These are phyloP conservation scores for Scylla paramamosain DNA, from an alignment of 1,140 invertebrate species.

Conservation along the genomic window DNA sequence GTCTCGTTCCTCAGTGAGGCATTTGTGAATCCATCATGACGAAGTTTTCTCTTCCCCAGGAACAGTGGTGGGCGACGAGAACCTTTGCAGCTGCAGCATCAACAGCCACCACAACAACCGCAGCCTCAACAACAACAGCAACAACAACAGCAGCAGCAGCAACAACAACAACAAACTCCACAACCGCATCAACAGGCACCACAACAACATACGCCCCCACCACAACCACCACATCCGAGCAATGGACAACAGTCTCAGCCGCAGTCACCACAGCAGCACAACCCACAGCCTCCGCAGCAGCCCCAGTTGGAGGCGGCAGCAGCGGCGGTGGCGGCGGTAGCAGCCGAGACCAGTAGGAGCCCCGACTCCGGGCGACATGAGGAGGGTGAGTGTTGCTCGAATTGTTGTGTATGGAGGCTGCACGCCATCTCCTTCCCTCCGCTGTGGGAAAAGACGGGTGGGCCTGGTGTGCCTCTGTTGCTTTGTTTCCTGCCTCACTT, in stretches of 20 bases:
- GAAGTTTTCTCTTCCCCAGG: neutral
- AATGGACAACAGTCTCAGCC: slow-evolving; percentile 22
- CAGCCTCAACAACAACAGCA: neutral
- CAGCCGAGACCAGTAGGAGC: slow-evolving; percentile 42
- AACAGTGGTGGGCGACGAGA: slow-evolving; percentile 23
- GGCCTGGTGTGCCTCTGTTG: neutral
- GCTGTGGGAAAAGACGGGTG: neutral
- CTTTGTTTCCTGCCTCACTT: neutral
- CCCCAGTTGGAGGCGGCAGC: slow-evolving; percentile 16
- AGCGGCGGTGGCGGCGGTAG: slow-evolving; percentile 35
- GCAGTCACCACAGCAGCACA: slow-evolving; percentile 45
- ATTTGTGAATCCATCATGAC: too few relatives aligned
- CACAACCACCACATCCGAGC: neutral
- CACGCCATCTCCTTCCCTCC: neutral
- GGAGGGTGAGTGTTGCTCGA: slow-evolving; percentile 35
- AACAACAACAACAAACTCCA: neutral
- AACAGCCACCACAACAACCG: slow-evolving; percentile 2
- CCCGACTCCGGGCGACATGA: slow-evolving; percentile 40
- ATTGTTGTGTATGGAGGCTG: neutral
- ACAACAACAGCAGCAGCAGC: neutral
- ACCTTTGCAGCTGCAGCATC: neutral
- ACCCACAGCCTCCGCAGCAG: neutral
- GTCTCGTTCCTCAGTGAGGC: too few relatives aligned
- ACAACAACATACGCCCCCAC: neutral
- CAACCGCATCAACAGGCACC: neutral